phyloP scores from a whole-genome alignment of 2,797 vertebrate species.

The Tauraco hartlaubi region DNA sequence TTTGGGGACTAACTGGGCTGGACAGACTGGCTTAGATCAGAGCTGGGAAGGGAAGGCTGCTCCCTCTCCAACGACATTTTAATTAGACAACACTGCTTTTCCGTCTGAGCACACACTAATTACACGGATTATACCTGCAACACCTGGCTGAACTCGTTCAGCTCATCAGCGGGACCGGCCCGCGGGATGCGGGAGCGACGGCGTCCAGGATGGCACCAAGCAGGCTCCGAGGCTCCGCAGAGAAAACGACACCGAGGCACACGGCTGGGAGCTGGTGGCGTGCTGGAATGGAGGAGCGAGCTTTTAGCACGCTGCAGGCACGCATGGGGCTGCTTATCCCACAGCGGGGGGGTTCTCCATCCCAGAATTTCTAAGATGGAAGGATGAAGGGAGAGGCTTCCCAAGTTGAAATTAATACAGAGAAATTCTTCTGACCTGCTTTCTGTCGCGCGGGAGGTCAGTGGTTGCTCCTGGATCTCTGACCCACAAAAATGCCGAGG shows the following conservation, averaged over 20 bases:
- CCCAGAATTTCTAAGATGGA: background rate
- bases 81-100: slow-evolving; percentile 15
- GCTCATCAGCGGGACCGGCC: background rate
- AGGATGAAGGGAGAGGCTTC: background rate
- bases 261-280: rapidly evolving
- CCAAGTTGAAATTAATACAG: rapidly evolving
- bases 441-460: background rate
- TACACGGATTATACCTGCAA: background rate
- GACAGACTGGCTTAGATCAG: slow-evolving; percentile 62
- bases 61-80: background rate
- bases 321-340: rapidly evolving
- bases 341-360: background rate
- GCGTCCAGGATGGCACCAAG: background rate
- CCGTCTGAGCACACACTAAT: slow-evolving; percentile 30
- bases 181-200: background rate
- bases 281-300: rapidly evolving
- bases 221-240: background rate
- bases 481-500: background rate
- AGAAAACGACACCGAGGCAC: rapidly evolving
- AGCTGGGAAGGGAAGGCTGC: slow-evolving; percentile 38
- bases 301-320: background rate
- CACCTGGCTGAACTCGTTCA: background rate
- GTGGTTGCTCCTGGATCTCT: background rate
- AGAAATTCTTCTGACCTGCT: background rate
- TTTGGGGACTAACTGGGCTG: background rate